Percentiles rank a stretch among this genome's conserved stretches.
These are phyloP conservation scores for Falcaria lacertinaria DNA, from an alignment of 2,888 invertebrate genomes.

Conservation along the genomic window DNA sequence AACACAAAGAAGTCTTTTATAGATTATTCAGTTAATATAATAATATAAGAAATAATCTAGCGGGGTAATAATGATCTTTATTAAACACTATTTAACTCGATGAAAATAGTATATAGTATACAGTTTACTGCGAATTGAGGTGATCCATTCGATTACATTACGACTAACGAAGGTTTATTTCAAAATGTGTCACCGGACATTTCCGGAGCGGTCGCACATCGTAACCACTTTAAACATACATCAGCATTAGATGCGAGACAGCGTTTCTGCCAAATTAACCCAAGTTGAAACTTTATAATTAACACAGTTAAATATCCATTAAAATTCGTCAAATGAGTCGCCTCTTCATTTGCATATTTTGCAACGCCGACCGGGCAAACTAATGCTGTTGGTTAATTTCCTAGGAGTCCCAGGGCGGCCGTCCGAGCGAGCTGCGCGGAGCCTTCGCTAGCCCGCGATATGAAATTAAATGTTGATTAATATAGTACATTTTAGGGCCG, in stretches of 20 bases:
- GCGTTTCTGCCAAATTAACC: slow-evolving; percentile 39
- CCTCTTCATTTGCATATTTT: slow-evolving; percentile 72
- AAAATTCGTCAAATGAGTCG: slow-evolving; percentile 73
- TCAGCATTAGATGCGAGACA: slow-evolving; percentile 26
- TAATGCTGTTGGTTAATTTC: slow-evolving; percentile 60
- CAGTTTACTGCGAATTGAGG: too few species aligned
- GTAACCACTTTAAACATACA: slow-evolving; percentile 45
- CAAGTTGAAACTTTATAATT: slow-evolving; percentile 63
- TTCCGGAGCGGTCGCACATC: slow-evolving; percentile 21
- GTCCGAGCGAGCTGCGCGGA: slow-evolving; percentile 33
- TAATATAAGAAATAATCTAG: too few species aligned
- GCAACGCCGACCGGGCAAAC: slow-evolving; percentile 47
- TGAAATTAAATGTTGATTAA: slow-evolving; percentile 77
- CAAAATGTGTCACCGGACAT: slow-evolving; percentile 13
- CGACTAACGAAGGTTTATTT: slow-evolving; percentile 6
- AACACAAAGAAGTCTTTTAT: too few species aligned
- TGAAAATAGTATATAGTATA: too few species aligned
- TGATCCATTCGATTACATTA: not conserved
- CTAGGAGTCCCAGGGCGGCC: slow-evolving; percentile 59
- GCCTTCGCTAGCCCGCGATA: slow-evolving; percentile 45
- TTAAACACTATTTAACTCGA: too few species aligned
- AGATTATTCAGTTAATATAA: too few species aligned
- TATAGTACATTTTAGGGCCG: slow-evolving; percentile 57
- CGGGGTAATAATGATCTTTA: too few species aligned
- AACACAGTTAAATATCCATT: slow-evolving; percentile 72